A percentile compares a stretch with the other conserved stretches of the same genome.
These are phyloP conservation scores for Phlogophora meticulosa DNA, from an alignment of 2,888 invertebrate genomes.

Conservation along the genomic window DNA sequence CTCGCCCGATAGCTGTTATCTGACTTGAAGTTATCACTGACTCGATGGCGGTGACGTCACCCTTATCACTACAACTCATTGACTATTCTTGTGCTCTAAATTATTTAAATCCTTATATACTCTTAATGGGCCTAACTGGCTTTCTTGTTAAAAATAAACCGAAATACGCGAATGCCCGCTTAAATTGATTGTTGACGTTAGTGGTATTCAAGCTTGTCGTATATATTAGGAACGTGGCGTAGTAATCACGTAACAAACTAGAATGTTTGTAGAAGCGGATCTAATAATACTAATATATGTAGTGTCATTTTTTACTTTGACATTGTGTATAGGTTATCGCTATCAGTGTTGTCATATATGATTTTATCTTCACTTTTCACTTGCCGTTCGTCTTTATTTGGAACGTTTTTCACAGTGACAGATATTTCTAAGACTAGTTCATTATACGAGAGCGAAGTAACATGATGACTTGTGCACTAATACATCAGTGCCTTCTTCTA, in stretches of 20 bases:
- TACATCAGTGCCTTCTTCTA: background rate
- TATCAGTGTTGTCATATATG: slow-evolving; percentile 5
- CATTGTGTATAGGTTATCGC: slow-evolving; percentile 2
- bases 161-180: slow-evolving; percentile 1
- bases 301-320: background rate
- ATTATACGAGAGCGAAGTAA: background rate
- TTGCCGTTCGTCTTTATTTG: background rate
- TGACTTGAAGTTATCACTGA: slow-evolving; percentile 4
- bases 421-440: slow-evolving; percentile 2
- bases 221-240: background rate
- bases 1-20: slow-evolving; percentile 33
- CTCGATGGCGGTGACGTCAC: slow-evolving; percentile 18
- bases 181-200: slow-evolving; percentile 3
- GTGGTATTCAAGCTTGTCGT: slow-evolving; percentile 8
- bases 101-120: background rate
- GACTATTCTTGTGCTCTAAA: slow-evolving; percentile 6
- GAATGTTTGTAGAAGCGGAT: slow-evolving; percentile 17
- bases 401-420: slow-evolving; percentile 2
- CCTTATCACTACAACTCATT: slow-evolving; percentile 20
- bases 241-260: background rate
- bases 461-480: background rate
- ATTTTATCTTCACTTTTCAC: background rate
- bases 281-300: background rate
- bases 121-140: too few species aligned
- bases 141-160: background rate